Evolutionary conservation across 2,113 vertebrate species (phyloP).

Genomic region (Cyanocitta stelleri): DNA sequence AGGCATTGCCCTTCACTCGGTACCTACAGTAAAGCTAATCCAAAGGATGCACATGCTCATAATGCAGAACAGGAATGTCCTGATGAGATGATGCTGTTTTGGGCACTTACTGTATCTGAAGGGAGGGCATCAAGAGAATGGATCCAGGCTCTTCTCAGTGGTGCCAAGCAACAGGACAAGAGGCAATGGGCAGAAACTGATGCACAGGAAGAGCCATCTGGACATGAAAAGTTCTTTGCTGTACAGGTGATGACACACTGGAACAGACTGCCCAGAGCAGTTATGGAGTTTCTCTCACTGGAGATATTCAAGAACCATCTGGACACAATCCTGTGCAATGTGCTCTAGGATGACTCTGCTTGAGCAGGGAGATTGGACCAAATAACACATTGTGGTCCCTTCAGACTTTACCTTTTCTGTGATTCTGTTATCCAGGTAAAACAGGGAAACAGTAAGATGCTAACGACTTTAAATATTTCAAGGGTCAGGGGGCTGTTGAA

Average conservation of each 20-base stretch:
- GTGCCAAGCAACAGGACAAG: background rate
- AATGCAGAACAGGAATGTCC: background rate
- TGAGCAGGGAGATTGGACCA: background rate
- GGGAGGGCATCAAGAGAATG: background rate
- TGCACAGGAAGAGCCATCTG: background rate
- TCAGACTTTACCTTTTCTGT: background rate
- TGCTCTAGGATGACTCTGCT: background rate
- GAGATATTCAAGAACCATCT: background rate
- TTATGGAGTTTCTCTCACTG: background rate
- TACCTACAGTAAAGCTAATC: background rate
- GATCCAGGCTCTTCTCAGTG: background rate
- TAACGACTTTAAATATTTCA: background rate
- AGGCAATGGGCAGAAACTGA: background rate
- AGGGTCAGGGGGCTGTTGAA: background rate
- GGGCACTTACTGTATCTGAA: background rate
- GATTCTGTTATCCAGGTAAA: background rate
- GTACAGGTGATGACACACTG: background rate
- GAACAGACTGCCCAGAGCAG: background rate
- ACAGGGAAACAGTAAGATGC: background rate
- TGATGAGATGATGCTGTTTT: background rate
- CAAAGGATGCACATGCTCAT: background rate
- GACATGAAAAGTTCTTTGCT: background rate
- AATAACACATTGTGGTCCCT: background rate
- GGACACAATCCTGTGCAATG: background rate
- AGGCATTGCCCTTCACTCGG: background rate